phyloP scores from a whole-genome alignment of 2,888 invertebrate genomes.

The Eilema sororculum region DNA sequence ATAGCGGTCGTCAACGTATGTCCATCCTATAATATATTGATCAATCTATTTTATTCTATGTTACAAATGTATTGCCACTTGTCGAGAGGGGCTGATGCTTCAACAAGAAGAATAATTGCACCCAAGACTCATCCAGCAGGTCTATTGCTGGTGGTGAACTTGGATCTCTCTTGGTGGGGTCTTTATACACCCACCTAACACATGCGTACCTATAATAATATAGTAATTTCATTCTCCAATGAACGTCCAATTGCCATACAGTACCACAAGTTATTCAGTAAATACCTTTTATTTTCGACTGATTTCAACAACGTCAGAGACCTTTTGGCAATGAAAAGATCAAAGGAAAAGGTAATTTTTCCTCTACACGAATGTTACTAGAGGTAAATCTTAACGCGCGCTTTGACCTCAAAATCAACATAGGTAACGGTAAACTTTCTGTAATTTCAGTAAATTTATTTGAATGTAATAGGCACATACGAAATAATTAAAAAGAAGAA shows the following conservation, averaged over 20 bases:
- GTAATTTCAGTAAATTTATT: not conserved
- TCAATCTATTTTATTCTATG: too few species aligned
- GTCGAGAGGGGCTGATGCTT: too few species aligned
- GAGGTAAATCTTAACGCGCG: not conserved
- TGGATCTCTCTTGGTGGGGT: too few species aligned
- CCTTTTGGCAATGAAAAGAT: constrained; percentile 1
- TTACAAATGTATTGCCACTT: too few species aligned
- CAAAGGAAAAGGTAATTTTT: not conserved
- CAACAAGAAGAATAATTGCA: too few species aligned
- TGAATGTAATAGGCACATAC: not conserved
- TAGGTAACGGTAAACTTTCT: not conserved
- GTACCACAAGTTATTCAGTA: not conserved
- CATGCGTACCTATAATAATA: not conserved
- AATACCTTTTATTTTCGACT: not conserved
- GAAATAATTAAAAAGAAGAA: not conserved
- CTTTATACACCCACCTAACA: not conserved
- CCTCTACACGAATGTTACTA: not conserved
- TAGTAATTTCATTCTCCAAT: not conserved
- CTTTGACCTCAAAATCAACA: not conserved
- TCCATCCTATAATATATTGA: too few species aligned
- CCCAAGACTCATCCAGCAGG: too few species aligned
- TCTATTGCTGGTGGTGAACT: too few species aligned
- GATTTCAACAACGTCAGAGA: not conserved
- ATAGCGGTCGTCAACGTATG: too few species aligned
- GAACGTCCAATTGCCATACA: not conserved